Percentiles rank a stretch among this genome's conserved stretches.
Conservation (phyloP, 1,140 invertebrate genomes). For the Mercenaria mercenaria region DNA sequence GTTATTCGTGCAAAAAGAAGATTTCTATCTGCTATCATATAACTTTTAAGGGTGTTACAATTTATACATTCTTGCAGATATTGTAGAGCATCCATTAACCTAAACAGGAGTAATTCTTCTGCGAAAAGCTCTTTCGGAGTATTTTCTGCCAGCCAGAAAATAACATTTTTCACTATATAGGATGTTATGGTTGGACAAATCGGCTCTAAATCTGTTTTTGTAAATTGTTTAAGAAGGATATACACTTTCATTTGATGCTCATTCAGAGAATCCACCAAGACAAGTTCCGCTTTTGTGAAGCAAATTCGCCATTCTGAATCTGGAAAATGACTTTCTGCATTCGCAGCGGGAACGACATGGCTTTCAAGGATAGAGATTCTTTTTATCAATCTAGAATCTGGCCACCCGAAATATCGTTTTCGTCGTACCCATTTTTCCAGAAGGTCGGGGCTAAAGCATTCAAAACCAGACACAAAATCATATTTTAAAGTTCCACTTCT, state of each 20-base stretch:
- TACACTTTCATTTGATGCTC: constrained; percentile 11
- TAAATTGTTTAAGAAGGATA: background rate
- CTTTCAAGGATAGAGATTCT: background rate
- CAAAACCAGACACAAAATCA: constrained; percentile 31
- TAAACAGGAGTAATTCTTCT: background rate
- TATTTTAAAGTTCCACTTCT: too few species aligned
- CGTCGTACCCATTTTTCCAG: background rate
- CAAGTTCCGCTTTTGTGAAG: constrained; percentile 1
- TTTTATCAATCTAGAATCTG: background rate
- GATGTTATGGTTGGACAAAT: background rate
- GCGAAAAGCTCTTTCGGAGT: background rate
- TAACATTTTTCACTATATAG: constrained; percentile 31
- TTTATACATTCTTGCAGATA: background rate
- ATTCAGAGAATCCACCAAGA: background rate
- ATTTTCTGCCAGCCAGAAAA: constrained; percentile 4
- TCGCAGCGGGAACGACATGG: background rate
- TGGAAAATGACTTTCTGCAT: background rate
- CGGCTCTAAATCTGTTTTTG: background rate
- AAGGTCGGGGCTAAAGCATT: background rate
- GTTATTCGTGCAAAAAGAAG: background rate
- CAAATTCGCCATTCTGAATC: constrained; percentile 37
- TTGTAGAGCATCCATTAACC: background rate
- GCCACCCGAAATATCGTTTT: constrained; percentile 8
- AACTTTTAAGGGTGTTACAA: background rate
- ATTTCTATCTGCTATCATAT: constrained; percentile 33